Conservation (phyloP, 2,797 vertebrate genomes). For the Hybognathus amarus region DNA sequence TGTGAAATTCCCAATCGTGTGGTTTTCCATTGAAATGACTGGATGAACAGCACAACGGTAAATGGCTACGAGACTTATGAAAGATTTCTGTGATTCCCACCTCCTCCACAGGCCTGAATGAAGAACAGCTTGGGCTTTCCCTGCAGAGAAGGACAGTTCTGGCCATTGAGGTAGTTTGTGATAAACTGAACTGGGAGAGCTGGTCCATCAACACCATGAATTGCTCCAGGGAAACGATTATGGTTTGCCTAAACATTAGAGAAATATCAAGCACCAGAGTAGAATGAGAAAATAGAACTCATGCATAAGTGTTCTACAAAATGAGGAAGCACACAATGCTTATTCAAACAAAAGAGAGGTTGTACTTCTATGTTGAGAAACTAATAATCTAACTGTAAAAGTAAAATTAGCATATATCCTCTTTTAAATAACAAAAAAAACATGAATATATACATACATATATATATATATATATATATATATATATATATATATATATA, state of each 20-base stretch:
- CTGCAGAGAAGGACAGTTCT: slow-evolving; percentile 84
- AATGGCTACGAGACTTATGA: background rate
- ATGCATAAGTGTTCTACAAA: slow-evolving; percentile 18
- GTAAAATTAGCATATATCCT: background rate
- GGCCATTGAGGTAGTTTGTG: slow-evolving; percentile 88
- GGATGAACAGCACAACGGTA: background rate
- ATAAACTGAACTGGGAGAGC: slow-evolving; percentile 83
- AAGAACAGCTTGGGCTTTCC: slow-evolving; percentile 98
- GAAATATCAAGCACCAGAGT: background rate
- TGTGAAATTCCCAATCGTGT: background rate
- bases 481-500: background rate
- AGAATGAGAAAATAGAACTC: background rate
- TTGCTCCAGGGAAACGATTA: slow-evolving; percentile 88
- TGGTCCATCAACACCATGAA: slow-evolving; percentile 88
- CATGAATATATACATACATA: background rate
- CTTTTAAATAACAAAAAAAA: background rate
- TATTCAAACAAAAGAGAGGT: background rate
- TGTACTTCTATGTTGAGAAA: background rate
- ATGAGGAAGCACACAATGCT: slow-evolving; percentile 10
- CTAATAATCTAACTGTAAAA: background rate
- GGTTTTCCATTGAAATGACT: background rate
- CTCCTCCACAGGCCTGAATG: slow-evolving; percentile 97
- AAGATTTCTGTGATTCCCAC: slow-evolving; percentile 68
- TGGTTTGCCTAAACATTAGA: slow-evolving; percentile 82
- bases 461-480: too few relatives aligned